Base-by-base conservation (phyloP, 2,113 vertebrate genomes). In the Phycodurus eques region DNA sequence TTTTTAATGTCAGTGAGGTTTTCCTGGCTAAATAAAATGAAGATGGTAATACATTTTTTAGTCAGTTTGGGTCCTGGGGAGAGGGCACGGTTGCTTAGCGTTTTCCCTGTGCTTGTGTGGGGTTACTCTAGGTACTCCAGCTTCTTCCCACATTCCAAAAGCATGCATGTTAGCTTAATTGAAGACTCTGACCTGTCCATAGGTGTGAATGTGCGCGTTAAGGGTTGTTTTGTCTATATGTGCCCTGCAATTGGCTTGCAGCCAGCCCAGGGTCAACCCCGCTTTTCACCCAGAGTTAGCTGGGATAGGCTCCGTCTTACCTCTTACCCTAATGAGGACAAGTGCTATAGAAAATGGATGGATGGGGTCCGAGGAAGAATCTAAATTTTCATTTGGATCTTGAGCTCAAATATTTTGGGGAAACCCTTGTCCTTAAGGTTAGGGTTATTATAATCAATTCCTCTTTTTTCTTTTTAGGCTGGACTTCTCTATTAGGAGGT, bases 401-500 rank as follows among this genome's bases (percentile, higher is more conserved):
- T 47, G 14, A 47, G 7, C 2, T 15, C 1, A 9, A 61, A 35
- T 31, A 39, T 39, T 63, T 63, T 39, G 33, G 61, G 13, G 0
- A 39, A 19, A 6, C 15, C 14, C 17, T 17, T 5, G 12, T 62
- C 60, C 9, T 27, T 19, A 11, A 17, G 31, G n/a, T 51, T 51
- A 3, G 35, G 44, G 1, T 47, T 56, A 46, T 82, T 65, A 62
- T 80, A 88, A 80, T 57, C 19, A 1, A 2, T 43, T 65, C 53
- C 8, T 84, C 67, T 80, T 68, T 83, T 81, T 73, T 92, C 69
- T 83, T 57, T 62, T 43, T 75, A 98, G 96, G 96, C 87, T 94
- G 92, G 92, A 93, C 86, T 73, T 94, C 90, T 12, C 69, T 92
- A 57, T 77, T 92, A 8, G 85, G 82, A 13, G 90, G 91, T 2